A percentile compares a stretch with the other conserved stretches of the same genome.
These are phyloP conservation scores for Calonectris borealis DNA, from an alignment of 2,113 vertebrate species.

Conservation along the genomic window DNA sequence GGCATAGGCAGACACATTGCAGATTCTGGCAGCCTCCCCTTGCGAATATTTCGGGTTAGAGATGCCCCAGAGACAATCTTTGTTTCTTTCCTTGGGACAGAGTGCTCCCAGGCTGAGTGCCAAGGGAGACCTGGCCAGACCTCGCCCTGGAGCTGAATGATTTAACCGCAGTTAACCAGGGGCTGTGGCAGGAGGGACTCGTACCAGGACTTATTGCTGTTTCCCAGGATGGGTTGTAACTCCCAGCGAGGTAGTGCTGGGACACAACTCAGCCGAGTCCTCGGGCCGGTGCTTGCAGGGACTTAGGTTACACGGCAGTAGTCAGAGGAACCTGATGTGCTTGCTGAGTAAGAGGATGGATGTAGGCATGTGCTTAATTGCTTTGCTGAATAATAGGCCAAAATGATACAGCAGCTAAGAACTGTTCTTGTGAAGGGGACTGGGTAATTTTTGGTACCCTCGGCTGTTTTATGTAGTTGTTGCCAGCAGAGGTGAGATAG, in stretches of 20 bases:
- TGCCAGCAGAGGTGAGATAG: background rate
- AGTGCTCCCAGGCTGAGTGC: too few relatives aligned
- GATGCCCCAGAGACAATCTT: background rate
- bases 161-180: background rate
- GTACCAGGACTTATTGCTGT: background rate
- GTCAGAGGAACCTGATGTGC: background rate
- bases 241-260: background rate
- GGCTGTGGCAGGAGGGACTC: background rate
- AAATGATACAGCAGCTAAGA: background rate
- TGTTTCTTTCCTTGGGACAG: background rate
- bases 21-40: background rate
- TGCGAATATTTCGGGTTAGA: background rate
- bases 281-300: background rate
- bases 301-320: too few relatives aligned
- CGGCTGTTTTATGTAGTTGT: background rate
- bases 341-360: background rate
- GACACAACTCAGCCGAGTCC: background rate
- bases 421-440: too few relatives aligned
- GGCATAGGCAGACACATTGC: fast-evolving
- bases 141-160: background rate
- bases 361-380: background rate
- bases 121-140: background rate
- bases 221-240: background rate
- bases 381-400: background rate
- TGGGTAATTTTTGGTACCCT: too few relatives aligned